A percentile compares a stretch with the other conserved stretches of the same genome.
Conservation (phyloP, 2,113 vertebrate species). For the Haliaeetus leucogaster region DNA sequence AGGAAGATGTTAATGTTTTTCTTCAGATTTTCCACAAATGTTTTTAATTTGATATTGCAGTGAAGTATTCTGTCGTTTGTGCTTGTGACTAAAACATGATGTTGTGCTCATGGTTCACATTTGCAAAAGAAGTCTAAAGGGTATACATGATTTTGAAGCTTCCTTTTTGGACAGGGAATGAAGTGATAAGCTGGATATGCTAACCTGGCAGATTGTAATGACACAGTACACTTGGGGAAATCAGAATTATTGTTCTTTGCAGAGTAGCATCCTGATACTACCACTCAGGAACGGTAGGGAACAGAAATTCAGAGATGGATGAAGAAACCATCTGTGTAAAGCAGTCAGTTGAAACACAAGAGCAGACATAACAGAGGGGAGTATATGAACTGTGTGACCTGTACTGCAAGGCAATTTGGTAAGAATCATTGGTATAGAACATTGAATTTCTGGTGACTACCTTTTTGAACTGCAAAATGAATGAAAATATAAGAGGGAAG, state of each 20-base stretch:
- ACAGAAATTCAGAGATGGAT: not conserved
- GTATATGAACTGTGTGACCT: not conserved
- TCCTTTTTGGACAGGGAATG: not conserved
- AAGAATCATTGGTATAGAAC: slow-evolving; percentile 20
- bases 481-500: not conserved
- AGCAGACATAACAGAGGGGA: not conserved
- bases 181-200: not conserved
- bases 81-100: not conserved
- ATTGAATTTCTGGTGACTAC: slow-evolving; percentile 3
- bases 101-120: not conserved
- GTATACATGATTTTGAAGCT: not conserved
- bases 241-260: not conserved
- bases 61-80: not conserved
- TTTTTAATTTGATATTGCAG: not conserved
- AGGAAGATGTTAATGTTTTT: not conserved
- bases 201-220: not conserved
- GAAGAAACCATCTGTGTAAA: slow-evolving; percentile 6
- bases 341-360: not conserved
- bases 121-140: not conserved
- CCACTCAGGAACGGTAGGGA: not conserved
- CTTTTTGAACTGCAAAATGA: not conserved
- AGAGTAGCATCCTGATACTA: not conserved
- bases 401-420: not conserved
- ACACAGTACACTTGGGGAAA: not conserved
- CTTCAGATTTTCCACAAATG: not conserved